Evolutionary conservation across 2,113 vertebrate species (phyloP).

Genomic region (Nycticorax nycticorax): DNA sequence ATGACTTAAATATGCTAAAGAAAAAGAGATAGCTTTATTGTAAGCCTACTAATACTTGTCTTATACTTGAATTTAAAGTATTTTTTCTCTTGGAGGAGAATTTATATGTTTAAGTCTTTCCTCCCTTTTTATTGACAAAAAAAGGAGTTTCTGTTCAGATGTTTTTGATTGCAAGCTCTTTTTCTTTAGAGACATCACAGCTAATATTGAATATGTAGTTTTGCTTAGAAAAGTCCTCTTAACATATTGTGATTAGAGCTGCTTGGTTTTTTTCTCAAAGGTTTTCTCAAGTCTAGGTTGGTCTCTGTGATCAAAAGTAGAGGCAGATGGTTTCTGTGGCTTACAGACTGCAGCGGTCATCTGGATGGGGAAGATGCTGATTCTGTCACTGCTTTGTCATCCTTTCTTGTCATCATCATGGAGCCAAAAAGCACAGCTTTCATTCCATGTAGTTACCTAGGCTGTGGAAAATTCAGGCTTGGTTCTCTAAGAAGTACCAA

Average conservation of each 20-base stretch:
- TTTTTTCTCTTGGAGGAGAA: background rate
- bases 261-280: background rate
- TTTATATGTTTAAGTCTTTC: background rate
- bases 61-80: background rate
- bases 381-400: background rate
- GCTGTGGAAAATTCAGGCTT: background rate
- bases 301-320: background rate
- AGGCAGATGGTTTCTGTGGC: background rate
- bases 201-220: background rate
- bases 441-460: background rate
- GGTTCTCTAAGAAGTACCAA: background rate
- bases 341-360: background rate
- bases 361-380: background rate
- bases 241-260: background rate
- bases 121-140: background rate
- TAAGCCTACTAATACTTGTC: background rate
- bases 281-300: background rate
- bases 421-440: background rate
- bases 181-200: background rate
- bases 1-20: background rate
- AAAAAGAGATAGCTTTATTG: background rate
- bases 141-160: background rate
- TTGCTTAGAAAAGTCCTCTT: background rate
- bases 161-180: background rate
- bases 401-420: background rate